Percentiles rank a stretch among this genome's conserved stretches.
These are phyloP conservation scores for Haliclystus octoradiatus DNA, from an alignment of 30 jellyfish, hydroid and myxozoan genomes.

Conservation along the genomic window DNA sequence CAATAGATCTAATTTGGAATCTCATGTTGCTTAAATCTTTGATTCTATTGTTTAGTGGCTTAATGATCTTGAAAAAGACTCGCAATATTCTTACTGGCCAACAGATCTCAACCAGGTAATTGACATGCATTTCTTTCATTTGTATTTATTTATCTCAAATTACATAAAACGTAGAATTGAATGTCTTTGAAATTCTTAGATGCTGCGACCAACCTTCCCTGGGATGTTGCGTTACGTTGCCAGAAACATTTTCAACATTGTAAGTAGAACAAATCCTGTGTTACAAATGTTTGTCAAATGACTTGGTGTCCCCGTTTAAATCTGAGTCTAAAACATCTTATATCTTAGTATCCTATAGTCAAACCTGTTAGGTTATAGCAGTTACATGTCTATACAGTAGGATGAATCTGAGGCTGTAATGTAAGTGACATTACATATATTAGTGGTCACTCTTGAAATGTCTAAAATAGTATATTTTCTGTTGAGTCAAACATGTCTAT, in stretches of 20 bases:
- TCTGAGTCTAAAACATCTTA: too few relatives aligned
- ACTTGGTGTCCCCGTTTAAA: too few relatives aligned
- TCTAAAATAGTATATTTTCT: too few relatives aligned
- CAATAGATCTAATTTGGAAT: neutral
- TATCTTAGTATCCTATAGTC: too few relatives aligned
- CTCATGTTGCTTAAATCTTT: neutral
- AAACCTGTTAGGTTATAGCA: too few relatives aligned
- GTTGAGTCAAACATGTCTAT: too few relatives aligned
- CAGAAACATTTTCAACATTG: slow-evolving; percentile 79
- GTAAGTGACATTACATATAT: too few relatives aligned
- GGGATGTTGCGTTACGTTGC: slow-evolving; percentile 95
- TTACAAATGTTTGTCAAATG: too few relatives aligned
- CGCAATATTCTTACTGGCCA: slow-evolving; percentile 84
- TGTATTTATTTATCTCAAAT: neutral
- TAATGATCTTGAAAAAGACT: slow-evolving; percentile 82
- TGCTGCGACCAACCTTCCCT: slow-evolving; percentile 89
- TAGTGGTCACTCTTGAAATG: too few relatives aligned
- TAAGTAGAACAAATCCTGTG: too few relatives aligned
- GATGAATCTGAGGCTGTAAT: too few relatives aligned
- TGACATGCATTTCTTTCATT: neutral
- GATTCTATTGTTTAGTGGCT: slow-evolving; percentile 54
- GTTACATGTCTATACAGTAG: too few relatives aligned
- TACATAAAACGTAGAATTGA: neutral
- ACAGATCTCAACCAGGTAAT: slow-evolving; percentile 69
- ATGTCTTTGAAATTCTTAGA: slow-evolving; percentile 16